phyloP scores from a whole-genome alignment of 2,797 vertebrate species.

The Eulemur coronatus region DNA sequence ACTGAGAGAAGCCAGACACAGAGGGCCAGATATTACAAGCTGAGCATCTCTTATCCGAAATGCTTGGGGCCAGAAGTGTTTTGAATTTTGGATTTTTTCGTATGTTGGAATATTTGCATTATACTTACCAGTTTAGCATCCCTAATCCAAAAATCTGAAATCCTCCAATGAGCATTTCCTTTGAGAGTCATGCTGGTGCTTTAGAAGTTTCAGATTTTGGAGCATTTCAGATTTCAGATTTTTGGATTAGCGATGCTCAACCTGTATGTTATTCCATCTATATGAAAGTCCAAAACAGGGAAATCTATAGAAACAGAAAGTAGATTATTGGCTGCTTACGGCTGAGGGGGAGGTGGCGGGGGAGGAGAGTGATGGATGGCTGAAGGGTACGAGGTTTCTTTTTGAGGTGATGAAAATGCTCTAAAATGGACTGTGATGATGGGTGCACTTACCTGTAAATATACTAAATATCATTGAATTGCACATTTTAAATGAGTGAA shows the following conservation, averaged over 20 bases:
- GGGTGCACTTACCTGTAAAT: background rate
- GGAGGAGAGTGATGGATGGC: background rate
- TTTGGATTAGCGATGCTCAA: background rate
- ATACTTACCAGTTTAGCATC: background rate
- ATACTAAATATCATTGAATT: background rate
- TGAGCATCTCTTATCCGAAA: background rate
- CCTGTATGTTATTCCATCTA: background rate
- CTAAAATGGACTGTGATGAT: background rate
- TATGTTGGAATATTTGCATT: background rate
- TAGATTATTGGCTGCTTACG: too few relatives aligned
- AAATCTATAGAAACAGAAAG: background rate
- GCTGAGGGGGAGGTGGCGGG: too few relatives aligned
- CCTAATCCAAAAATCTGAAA: background rate
- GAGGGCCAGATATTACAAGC: background rate
- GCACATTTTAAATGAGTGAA: background rate
- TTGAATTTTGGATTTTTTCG: background rate
- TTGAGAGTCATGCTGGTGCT: background rate
- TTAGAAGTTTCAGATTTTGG: background rate
- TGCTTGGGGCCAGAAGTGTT: background rate
- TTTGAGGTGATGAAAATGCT: background rate
- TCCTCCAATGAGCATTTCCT: background rate
- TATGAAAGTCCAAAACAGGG: background rate
- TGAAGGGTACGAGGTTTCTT: background rate
- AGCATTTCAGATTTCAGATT: background rate
- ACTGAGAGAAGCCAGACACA: background rate